Conservation (phyloP, 2,113 vertebrate genomes). For the Vimba vimba region DNA sequence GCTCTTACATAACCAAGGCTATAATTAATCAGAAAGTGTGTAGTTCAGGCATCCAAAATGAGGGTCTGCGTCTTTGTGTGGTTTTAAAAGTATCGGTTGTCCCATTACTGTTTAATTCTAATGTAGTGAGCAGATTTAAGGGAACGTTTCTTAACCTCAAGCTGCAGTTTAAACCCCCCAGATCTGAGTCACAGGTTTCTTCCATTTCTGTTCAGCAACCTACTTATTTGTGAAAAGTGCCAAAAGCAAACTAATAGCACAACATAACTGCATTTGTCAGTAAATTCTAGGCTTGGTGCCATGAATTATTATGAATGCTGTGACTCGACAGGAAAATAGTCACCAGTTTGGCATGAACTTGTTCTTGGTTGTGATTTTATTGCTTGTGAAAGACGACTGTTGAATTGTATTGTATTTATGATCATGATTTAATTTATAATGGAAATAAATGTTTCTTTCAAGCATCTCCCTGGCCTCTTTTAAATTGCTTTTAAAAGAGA, state of each 20-base stretch:
- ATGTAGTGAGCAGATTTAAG: background rate
- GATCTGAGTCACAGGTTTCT: slow-evolving; percentile 15
- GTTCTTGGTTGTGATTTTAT: background rate
- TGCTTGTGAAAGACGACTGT: background rate
- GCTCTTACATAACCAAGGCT: background rate
- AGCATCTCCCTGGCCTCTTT: background rate
- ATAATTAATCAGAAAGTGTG: background rate
- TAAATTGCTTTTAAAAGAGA: slow-evolving; percentile 52
- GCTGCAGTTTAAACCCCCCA: background rate
- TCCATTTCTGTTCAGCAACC: background rate
- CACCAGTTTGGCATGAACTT: background rate
- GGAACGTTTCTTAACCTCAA: background rate
- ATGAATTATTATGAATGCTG: background rate
- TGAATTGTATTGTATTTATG: slow-evolving; percentile 14
- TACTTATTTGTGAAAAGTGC: slow-evolving; percentile 1
- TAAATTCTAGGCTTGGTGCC: background rate
- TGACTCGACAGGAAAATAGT: background rate
- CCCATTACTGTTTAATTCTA: background rate
- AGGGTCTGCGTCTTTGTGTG: background rate
- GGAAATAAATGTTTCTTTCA: slow-evolving; percentile 5
- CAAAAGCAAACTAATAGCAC: slow-evolving; percentile 1
- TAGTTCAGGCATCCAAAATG: background rate
- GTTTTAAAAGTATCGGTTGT: background rate
- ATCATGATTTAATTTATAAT: slow-evolving; percentile 14
- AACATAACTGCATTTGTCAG: background rate